Percentiles rank a stretch among this genome's conserved stretches.
phyloP scores from a whole-genome alignment of 2,113 vertebrate genomes.

The Alosa alosa region DNA sequence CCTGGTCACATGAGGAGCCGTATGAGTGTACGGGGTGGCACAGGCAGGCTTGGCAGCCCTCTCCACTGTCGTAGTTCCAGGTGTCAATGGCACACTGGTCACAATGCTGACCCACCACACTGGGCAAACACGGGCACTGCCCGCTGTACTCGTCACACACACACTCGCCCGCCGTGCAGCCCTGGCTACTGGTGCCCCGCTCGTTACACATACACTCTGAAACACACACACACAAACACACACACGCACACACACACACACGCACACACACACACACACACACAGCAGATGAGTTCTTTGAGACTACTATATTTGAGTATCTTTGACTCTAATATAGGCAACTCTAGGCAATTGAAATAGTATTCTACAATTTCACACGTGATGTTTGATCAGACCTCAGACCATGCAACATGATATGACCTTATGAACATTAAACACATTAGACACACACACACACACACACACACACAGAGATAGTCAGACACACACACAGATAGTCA shows the following conservation, averaged over 20 bases:
- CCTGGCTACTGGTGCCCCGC: constrained; percentile 70
- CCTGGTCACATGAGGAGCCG: constrained; percentile 80
- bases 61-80: constrained; percentile 82
- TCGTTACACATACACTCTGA: constrained; percentile 84
- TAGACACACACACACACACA: no score
- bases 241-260: background rate
- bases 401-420: no score
- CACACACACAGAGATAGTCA: background rate
- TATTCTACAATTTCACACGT: no score
- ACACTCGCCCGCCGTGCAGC: constrained; percentile 77
- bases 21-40: constrained; percentile 79
- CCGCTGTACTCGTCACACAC: constrained; percentile 78
- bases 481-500: background rate
- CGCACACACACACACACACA: background rate
- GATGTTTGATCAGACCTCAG: no score
- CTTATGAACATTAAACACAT: no score
- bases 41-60: constrained; percentile 79
- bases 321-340: no score
- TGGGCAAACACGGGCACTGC: constrained; percentile 84
- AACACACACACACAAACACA: background rate
- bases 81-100: constrained; percentile 84
- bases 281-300: no score
- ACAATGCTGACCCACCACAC: constrained; percentile 85
- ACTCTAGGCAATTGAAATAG: no score
- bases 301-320: no score